These are phyloP conservation scores for Polypterus senegalus DNA, from an alignment of 2,113 vertebrate genomes.

Conservation along the genomic window DNA sequence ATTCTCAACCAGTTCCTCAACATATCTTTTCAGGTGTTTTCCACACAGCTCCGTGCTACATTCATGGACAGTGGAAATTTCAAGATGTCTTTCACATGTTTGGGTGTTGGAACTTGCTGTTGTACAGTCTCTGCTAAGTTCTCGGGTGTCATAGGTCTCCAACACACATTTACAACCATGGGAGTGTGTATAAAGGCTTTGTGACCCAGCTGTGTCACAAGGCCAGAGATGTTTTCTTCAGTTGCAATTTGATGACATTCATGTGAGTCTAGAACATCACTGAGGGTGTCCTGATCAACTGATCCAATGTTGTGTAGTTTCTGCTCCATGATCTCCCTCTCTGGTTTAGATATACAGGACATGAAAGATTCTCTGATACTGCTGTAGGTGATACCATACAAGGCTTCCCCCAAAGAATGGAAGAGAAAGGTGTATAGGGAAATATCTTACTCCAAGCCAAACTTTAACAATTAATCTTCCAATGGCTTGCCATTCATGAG, in stretches of 20 bases:
- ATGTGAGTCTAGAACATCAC: neutral
- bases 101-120: conserved; percentile 8
- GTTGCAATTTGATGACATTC: neutral
- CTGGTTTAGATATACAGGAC: conserved; percentile 9
- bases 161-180: neutral
- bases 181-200: neutral
- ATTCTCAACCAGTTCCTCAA: conserved; percentile 9
- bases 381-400: conserved; percentile 7
- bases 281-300: neutral
- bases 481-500: conserved; percentile 16
- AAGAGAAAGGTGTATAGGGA: conserved; percentile 15
- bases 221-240: neutral
- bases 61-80: conserved; percentile 16
- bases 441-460: conserved; percentile 13
- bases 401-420: conserved; percentile 16
- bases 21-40: conserved; percentile 16
- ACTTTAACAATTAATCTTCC: conserved; percentile 13
- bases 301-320: neutral
- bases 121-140: neutral
- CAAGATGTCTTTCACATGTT: conserved; percentile 12
- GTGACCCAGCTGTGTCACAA: neutral
- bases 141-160: conserved; percentile 7
- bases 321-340: neutral
- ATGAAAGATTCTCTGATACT: conserved; percentile 14
- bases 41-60: conserved; percentile 6